Evolutionary conservation across 2,113 vertebrate species (phyloP).

Genomic region (Andinoacara biseriatus): DNA sequence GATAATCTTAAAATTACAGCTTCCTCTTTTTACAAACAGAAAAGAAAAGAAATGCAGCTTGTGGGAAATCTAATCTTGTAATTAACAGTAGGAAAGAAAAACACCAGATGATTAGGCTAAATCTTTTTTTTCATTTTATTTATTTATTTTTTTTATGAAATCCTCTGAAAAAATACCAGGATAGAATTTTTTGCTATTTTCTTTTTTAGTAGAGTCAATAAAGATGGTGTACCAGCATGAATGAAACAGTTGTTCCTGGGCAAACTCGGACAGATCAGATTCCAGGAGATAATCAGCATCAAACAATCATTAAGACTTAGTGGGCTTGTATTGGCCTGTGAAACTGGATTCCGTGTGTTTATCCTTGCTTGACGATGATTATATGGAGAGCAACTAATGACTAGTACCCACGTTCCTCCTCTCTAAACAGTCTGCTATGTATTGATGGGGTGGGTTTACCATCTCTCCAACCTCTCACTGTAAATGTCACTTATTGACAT

Average conservation of each 20-base stretch:
- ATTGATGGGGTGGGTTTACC: not conserved
- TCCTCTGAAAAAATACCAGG: not conserved
- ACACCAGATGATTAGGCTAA: not conserved
- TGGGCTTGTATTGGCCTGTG: constrained; percentile 1
- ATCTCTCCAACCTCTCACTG: not conserved
- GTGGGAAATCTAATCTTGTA: not conserved
- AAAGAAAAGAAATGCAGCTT: not conserved
- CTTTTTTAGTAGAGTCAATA: constrained; percentile 16
- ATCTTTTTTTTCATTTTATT: no score
- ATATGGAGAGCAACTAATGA: not conserved
- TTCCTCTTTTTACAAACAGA: not conserved
- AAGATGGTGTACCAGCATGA: constrained; percentile 23
- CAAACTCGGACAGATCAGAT: constrained; percentile 54
- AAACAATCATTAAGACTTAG: constrained; percentile 9
- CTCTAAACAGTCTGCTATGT: not conserved
- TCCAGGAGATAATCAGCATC: constrained; percentile 54
- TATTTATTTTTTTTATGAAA: no score
- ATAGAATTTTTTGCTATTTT: not conserved
- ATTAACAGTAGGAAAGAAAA: not conserved
- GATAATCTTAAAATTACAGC: constrained; percentile 2
- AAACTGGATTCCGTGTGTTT: constrained; percentile 17
- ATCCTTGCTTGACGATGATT: not conserved
- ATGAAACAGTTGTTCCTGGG: constrained; percentile 60
- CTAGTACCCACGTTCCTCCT: not conserved
- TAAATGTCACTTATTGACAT: not conserved